Conservation (phyloP, 2,888 invertebrate species). For the Cancer borealis region DNA sequence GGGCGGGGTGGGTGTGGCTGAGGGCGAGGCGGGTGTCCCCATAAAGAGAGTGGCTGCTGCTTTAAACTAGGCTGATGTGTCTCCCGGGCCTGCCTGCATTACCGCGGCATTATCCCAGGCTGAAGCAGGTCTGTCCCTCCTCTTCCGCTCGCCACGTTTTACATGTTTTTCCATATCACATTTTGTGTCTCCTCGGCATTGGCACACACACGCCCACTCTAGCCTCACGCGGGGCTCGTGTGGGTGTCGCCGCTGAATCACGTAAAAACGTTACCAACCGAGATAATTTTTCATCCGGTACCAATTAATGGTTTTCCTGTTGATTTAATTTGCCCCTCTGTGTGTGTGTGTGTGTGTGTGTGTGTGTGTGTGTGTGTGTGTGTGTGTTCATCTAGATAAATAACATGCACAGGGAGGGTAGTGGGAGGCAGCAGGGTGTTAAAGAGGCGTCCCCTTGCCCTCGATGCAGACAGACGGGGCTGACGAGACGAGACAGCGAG, state of each 20-base stretch:
- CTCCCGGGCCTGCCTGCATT: background rate
- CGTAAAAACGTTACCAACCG: background rate
- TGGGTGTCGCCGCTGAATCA: background rate
- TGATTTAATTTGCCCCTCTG: background rate
- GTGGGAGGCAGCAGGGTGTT: background rate
- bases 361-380: slow-evolving; percentile 27
- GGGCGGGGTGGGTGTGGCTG: background rate
- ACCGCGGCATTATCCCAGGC: background rate
- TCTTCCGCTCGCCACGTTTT: background rate
- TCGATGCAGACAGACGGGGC: background rate
- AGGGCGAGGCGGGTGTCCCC: background rate
- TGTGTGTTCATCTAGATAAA: background rate
- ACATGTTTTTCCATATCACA: background rate
- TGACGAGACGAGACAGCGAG: background rate
- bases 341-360: slow-evolving; percentile 26
- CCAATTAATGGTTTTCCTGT: slow-evolving; percentile 29
- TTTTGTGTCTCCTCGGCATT: background rate
- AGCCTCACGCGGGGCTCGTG: background rate
- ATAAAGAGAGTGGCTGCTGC: slow-evolving; percentile 14
- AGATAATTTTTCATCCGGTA: background rate
- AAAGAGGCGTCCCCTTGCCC: background rate
- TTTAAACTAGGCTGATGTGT: background rate
- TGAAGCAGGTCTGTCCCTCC: background rate
- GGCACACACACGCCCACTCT: background rate
- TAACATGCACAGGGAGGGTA: background rate